A percentile compares a stretch with the other conserved stretches of the same genome.
Evolutionary conservation across 2,113 vertebrate genomes (phyloP).

Genomic region (Plestiodon gilberti): DNA sequence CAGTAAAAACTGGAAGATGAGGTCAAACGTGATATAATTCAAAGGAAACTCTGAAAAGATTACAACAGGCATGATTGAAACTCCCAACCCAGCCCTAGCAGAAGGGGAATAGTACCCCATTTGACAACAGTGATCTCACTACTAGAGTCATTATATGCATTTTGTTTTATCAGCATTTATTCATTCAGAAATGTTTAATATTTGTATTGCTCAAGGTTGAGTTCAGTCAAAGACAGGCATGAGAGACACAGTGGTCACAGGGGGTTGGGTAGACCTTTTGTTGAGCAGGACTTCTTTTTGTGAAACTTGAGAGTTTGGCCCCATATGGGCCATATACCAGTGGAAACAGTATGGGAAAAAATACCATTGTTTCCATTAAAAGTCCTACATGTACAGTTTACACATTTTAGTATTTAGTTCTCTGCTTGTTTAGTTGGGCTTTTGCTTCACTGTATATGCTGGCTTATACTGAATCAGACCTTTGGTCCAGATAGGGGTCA

Average conservation of each 20-base stretch:
- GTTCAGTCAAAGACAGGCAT: too few species aligned
- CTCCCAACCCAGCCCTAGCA: not conserved
- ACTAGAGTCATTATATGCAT: not conserved
- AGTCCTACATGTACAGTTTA: not conserved
- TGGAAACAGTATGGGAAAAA: too few species aligned
- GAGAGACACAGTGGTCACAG: not conserved
- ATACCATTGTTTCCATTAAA: not conserved
- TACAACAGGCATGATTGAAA: not conserved
- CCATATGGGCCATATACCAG: not conserved
- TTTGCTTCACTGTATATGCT: not conserved
- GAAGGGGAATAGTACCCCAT: not conserved
- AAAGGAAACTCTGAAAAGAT: not conserved
- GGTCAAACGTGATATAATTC: slow-evolving; percentile 7
- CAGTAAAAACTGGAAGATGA: not conserved
- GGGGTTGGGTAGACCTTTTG: not conserved
- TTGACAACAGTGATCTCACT: not conserved
- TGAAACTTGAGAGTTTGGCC: not conserved
- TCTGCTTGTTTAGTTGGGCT: not conserved
- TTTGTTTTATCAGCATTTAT: not conserved
- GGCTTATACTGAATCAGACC: too few species aligned
- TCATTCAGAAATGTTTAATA: not conserved
- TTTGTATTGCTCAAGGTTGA: not conserved
- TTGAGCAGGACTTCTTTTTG: not conserved
- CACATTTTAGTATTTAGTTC: not conserved
- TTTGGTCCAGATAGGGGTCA: too few species aligned